phyloP scores from a whole-genome alignment of 2,797 vertebrate genomes.

The Coccyzus lansbergi region DNA sequence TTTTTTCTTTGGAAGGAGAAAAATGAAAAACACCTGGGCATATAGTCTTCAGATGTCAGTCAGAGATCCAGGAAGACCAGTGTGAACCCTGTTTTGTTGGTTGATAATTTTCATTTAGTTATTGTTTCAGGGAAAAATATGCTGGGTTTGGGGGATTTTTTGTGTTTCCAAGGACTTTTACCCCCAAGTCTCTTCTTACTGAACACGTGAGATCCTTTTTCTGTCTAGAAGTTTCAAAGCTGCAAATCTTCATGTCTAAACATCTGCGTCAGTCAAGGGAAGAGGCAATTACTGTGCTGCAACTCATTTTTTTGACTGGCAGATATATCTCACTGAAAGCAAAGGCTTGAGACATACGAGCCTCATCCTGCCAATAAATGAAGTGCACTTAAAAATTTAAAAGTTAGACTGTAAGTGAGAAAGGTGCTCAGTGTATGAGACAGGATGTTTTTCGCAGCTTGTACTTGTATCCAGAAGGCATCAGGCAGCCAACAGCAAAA shows the following conservation, averaged over 20 bases:
- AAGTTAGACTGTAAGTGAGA: constrained; percentile 17
- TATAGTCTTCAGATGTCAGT: neutral
- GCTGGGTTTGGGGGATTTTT: neutral
- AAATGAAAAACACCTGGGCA: constrained; percentile 17
- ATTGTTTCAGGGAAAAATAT: neutral
- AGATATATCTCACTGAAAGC: constrained; percentile 23
- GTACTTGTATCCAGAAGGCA: constrained; percentile 10
- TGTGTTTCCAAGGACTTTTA: neutral
- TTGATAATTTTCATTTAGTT: constrained; percentile 11
- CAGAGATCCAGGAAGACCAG: neutral
- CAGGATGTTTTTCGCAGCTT: constrained; percentile 20
- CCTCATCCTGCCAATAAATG: neutral
- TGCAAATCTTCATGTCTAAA: constrained; percentile 22
- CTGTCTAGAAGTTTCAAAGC: constrained; percentile 18
- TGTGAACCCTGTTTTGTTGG: neutral
- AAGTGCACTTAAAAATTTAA: constrained; percentile 33
- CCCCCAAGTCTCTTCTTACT: neutral
- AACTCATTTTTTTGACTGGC: constrained; percentile 25
- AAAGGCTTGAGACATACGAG: neutral
- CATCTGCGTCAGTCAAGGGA: neutral
- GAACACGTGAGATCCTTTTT: neutral
- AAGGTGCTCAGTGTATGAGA: neutral
- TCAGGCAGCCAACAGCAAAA: neutral
- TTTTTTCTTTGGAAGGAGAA: constrained; percentile 20
- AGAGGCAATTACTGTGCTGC: constrained; percentile 6